phyloP scores from a whole-genome alignment of 1,140 invertebrate genomes.

The Diploscapter pachys region DNA sequence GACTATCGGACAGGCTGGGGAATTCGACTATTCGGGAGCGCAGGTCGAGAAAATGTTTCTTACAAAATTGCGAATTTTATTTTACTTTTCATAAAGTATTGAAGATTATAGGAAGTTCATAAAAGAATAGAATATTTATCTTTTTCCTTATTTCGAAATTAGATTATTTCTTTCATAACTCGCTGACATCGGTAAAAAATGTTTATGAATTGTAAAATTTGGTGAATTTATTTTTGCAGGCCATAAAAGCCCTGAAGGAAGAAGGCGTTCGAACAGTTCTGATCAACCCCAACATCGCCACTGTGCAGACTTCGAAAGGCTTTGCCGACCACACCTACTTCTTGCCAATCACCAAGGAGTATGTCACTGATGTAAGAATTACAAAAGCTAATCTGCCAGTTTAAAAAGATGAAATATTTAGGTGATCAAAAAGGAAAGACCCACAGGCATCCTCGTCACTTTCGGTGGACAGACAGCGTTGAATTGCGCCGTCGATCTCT shows the following conservation, averaged over 20 bases:
- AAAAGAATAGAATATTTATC: no score
- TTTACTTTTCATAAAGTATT: no score
- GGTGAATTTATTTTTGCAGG: slow-evolving; percentile 62
- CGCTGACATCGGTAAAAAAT: no score
- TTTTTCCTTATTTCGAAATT: no score
- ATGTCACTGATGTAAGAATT: slow-evolving; percentile 82
- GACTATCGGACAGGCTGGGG: slow-evolving; percentile 97
- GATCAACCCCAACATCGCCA: slow-evolving; percentile 98
- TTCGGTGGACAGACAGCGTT: slow-evolving; percentile 98
- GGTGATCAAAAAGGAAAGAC: slow-evolving; percentile 90
- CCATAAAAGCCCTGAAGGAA: slow-evolving; percentile 93
- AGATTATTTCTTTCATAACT: no score
- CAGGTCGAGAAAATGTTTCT: slow-evolving; percentile 51
- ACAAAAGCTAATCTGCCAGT: not conserved
- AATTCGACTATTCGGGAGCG: slow-evolving; percentile 77
- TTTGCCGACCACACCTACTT: slow-evolving; percentile 98
- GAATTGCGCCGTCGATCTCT: slow-evolving; percentile 90
- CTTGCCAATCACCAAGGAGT: slow-evolving; percentile 85
- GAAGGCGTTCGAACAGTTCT: slow-evolving; percentile 88
- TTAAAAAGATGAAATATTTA: slow-evolving; percentile 48
- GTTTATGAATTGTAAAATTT: no score
- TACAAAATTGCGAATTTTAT: no score
- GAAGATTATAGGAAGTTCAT: no score
- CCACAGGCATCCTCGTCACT: slow-evolving; percentile 87
- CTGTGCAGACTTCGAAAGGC: slow-evolving; percentile 95